A percentile compares a stretch with the other conserved stretches of the same genome.
These are phyloP conservation scores for Tipula lateralis DNA, from an alignment of 2,888 invertebrate genomes.

Conservation along the genomic window DNA sequence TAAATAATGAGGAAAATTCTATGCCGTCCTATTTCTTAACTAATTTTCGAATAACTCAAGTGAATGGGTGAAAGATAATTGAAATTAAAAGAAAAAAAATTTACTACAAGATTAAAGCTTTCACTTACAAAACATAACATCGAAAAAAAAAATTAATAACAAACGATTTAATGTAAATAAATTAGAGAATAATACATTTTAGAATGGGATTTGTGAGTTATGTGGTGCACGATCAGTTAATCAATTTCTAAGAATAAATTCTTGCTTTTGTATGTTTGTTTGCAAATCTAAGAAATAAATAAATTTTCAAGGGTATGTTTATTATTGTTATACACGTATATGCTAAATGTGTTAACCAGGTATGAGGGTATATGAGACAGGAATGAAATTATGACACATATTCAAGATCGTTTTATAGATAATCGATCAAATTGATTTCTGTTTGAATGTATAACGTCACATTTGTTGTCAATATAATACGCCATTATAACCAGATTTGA, in stretches of 20 bases:
- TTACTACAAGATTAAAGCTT: not conserved
- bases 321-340: not conserved
- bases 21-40: not conserved
- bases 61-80: constrained; percentile 21
- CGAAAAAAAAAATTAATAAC: not conserved
- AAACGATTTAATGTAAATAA: not conserved
- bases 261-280: not conserved
- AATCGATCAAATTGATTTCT: not conserved
- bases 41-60: not conserved
- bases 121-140: not conserved
- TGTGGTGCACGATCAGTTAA: not conserved
- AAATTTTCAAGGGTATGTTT: constrained; percentile 3
- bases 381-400: not conserved
- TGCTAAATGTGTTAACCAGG: not conserved
- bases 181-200: not conserved
- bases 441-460: not conserved
- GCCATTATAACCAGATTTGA: no score
- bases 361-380: not conserved
- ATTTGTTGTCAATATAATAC: no score
- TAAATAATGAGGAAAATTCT: not conserved
- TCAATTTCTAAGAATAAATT: constrained; percentile 5
- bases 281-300: not conserved
- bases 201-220: not conserved
- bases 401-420: not conserved
- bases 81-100: not conserved